Percentiles rank a stretch among this genome's conserved stretches.
Conservation (phyloP, 2,113 vertebrate species). For the Poecilia latipinna region DNA sequence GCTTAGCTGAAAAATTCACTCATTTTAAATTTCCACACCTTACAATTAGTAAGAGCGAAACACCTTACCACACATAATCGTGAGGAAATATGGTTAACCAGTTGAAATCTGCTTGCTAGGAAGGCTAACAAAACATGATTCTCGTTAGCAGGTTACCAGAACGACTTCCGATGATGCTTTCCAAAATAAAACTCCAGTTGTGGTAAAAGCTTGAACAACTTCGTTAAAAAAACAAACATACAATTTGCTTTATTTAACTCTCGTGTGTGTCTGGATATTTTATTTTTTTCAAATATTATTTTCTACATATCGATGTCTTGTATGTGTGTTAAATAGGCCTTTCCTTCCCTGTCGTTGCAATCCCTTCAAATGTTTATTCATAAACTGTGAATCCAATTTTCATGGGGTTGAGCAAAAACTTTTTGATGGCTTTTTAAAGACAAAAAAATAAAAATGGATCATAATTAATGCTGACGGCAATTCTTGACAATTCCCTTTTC, state of each 20-base stretch:
- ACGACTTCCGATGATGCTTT: conserved; percentile 41
- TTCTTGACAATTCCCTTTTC: no score
- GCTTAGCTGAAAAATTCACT: background rate
- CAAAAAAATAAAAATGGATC: no score
- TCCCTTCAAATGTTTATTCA: no score
- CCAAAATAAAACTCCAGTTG: conserved; percentile 45
- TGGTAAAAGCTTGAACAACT: background rate
- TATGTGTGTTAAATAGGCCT: background rate
- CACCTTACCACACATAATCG: conserved; percentile 66
- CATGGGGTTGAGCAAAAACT: no score
- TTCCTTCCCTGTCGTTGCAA: no score
- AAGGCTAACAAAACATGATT: conserved; percentile 74
- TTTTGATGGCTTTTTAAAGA: no score
- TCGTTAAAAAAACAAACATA: background rate
- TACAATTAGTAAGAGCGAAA: conserved; percentile 2
- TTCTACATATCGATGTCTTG: background rate
- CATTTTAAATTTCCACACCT: background rate
- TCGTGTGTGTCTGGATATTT: background rate
- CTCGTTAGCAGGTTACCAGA: conserved; percentile 28
- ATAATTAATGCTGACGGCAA: no score
- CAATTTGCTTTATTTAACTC: background rate
- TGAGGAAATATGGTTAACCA: conserved; percentile 44
- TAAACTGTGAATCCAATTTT: no score
- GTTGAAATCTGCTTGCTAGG: conserved; percentile 68
- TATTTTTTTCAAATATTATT: background rate